Base-by-base conservation (phyloP, 2,888 invertebrate genomes). In the Erebia palarica region DNA sequence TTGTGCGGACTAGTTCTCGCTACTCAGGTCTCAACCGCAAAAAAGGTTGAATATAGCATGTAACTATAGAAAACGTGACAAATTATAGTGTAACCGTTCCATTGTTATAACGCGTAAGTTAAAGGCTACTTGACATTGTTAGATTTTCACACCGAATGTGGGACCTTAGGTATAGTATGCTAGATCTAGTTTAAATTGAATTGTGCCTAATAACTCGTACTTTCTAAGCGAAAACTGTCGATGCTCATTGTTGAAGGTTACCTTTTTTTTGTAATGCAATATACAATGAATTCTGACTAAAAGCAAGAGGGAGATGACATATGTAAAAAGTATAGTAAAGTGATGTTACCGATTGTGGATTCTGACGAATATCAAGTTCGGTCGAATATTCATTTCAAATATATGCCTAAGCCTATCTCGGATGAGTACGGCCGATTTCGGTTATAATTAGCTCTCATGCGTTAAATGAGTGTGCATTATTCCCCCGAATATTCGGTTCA, bases 121-220 rank as follows among this genome's bases (percentile, higher is more conserved):
- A 51, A 13, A 7, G 51, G n/a, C 8, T n/a, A 49, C 14, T 53
- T 53, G n/a, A 1, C 59, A 16, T 51, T 42, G 21, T 13, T n/a
- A 21, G 70, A 73, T 73, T 75, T 78, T 78, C 64, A 81, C 83
- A 84, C 82, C 84, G 82, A 80, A 82, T 74, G 67, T 57, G 78
- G 78, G 76, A 80, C 75, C 65, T 82, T 88, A 88, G 84, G 78
- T 81, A 75, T 90, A 91, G 89, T 85, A 86, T 84, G 91, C 92
- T 92, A 92, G 92, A 84, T 80, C 76, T 91, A 90, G 89, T 84
- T 82, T 84, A 83, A 90, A 84, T 86, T 90, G 89, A 91, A 89
- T 89, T 85, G 92, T 93, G 92, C 92, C 92, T 93, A 87, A 87
- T 82, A 86, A 87, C 76, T 84, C 75, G 78, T 81, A 76, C 77